Conservation (phyloP, 1,140 invertebrate genomes). For the Parasteatoda tepidariorum region DNA sequence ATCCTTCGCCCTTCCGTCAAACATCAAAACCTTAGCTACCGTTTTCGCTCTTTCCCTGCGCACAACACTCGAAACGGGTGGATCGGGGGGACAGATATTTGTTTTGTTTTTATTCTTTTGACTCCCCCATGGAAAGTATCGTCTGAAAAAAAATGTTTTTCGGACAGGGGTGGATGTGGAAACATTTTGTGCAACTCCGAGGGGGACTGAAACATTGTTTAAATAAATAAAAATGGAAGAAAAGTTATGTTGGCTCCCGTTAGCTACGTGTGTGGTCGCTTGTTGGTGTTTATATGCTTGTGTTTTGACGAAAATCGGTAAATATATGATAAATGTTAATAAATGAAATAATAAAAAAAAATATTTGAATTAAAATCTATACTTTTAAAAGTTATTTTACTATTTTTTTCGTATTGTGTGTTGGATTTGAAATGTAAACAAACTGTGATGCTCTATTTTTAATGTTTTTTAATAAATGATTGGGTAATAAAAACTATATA, state of each 20-base stretch:
- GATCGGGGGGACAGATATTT: background rate
- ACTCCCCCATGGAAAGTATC: background rate
- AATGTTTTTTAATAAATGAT: too few relatives aligned
- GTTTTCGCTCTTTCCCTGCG: background rate
- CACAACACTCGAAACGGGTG: background rate
- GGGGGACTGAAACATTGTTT: constrained; percentile 10
- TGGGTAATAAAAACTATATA: too few relatives aligned
- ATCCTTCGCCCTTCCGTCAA: constrained; percentile 56
- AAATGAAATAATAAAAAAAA: too few relatives aligned
- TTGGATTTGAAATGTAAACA: too few relatives aligned
- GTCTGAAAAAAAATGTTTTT: background rate
- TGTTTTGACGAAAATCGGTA: too few relatives aligned
- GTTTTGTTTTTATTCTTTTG: background rate
- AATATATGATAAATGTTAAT: too few relatives aligned
- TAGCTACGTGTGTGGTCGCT: background rate
- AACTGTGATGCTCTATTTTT: too few relatives aligned
- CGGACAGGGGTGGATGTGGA: constrained; percentile 6
- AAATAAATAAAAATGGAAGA: background rate
- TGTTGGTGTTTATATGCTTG: too few relatives aligned
- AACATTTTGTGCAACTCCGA: background rate
- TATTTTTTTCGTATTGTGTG: too few relatives aligned
- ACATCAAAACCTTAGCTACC: constrained; percentile 51
- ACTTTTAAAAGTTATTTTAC: too few relatives aligned
- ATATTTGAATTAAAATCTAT: too few relatives aligned
- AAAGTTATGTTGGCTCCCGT: background rate